phyloP scores from a whole-genome alignment of 2,797 vertebrate species.

The Hippoglossus hippoglossus region DNA sequence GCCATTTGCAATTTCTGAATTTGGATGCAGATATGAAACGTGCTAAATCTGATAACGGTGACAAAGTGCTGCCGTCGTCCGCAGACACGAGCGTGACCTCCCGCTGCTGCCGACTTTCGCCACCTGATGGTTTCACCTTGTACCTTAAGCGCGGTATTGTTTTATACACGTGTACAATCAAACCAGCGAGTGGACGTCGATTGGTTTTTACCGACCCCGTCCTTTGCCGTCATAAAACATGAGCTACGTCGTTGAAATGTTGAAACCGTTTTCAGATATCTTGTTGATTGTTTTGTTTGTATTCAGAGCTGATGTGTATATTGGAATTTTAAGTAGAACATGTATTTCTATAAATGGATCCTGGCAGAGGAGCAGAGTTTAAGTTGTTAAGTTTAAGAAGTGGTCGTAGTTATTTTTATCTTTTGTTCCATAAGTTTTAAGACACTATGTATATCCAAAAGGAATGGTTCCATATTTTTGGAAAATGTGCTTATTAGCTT shows the following conservation, averaged over 20 bases:
- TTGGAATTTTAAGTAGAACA: too few species aligned
- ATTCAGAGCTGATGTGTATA: too few species aligned
- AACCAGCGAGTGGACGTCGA: slow-evolving; percentile 11
- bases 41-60: slow-evolving; percentile 52
- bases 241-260: slow-evolving; percentile 25
- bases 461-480: too few species aligned
- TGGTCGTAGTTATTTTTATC: too few species aligned
- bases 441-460: too few species aligned
- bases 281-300: background rate
- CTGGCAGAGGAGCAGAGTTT: too few species aligned
- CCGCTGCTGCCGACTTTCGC: slow-evolving; percentile 8
- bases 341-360: too few species aligned
- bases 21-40: slow-evolving; percentile 72
- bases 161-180: slow-evolving; percentile 27
- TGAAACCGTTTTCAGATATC: background rate
- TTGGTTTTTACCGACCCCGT: slow-evolving; percentile 36
- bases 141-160: slow-evolving; percentile 50
- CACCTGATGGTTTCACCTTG: slow-evolving; percentile 46
- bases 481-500: too few species aligned
- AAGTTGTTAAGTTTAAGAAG: too few species aligned
- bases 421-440: too few species aligned
- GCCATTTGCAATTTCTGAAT: slow-evolving; percentile 75
- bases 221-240: slow-evolving; percentile 22
- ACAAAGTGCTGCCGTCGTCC: slow-evolving; percentile 13
- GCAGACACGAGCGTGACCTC: slow-evolving; percentile 27